These are phyloP conservation scores for Piezodorus guildinii DNA, from an alignment of 1,140 invertebrate species.

Conservation along the genomic window DNA sequence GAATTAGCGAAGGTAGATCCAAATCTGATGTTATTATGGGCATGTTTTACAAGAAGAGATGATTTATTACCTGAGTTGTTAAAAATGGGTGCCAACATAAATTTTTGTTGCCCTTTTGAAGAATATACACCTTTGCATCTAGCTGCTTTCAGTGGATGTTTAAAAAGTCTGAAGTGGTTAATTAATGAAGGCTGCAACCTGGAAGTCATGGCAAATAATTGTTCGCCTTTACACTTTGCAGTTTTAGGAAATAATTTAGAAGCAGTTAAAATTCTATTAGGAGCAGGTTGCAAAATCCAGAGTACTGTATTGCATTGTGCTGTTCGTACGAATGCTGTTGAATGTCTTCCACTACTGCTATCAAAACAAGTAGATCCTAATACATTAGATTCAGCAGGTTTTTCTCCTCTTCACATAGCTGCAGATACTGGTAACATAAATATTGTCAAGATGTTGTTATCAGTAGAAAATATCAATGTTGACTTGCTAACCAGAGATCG, in stretches of 20 bases:
- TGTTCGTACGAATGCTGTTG: constrained; percentile 57
- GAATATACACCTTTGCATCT: constrained; percentile 59
- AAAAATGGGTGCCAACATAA: constrained; percentile 50
- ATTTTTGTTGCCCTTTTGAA: constrained; percentile 50
- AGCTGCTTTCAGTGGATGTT: constrained; percentile 61
- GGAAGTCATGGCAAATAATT: constrained; percentile 39
- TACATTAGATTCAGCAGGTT: constrained; percentile 52
- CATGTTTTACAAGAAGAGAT: constrained; percentile 51
- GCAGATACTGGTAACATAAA: constrained; percentile 56
- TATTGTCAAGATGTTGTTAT: constrained; percentile 42
- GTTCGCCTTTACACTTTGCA: constrained; percentile 65
- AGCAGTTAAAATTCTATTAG: constrained; percentile 55
- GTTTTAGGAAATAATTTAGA: constrained; percentile 65
- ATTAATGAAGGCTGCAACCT: constrained; percentile 53
- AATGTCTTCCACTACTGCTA: constrained; percentile 58
- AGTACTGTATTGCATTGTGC: constrained; percentile 67
- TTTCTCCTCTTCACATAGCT: constrained; percentile 62
- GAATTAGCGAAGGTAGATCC: constrained; percentile 19
- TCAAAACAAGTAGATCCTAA: constrained; percentile 56
- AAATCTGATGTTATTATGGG: constrained; percentile 55
- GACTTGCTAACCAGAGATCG: constrained; percentile 27
- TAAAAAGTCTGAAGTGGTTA: constrained; percentile 54
- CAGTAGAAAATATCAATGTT: constrained; percentile 25
- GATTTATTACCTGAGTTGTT: constrained; percentile 49
- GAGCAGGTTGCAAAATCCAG: constrained; percentile 48